phyloP scores from a whole-genome alignment of 2,797 vertebrate species.

The Acestrorhynchus altus region DNA sequence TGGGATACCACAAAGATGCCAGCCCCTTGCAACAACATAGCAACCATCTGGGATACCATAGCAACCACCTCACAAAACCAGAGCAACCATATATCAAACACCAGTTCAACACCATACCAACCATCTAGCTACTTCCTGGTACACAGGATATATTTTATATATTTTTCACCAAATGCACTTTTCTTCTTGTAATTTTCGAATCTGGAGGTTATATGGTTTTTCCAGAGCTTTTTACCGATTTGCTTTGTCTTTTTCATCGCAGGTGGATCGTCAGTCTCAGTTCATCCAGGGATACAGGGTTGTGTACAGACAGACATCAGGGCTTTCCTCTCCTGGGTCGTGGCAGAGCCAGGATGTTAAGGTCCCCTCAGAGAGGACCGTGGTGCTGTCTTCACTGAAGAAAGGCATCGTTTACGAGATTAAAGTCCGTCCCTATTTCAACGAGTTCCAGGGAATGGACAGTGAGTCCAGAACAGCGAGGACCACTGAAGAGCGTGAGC shows the following conservation, averaged over 20 bases:
- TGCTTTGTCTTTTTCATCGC: constrained; percentile 4
- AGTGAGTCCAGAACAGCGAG: constrained; percentile 92
- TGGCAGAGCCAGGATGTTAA: constrained; percentile 96
- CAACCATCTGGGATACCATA: no score
- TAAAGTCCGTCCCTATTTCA: constrained; percentile 97
- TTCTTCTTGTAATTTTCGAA: no score
- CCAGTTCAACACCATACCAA: no score
- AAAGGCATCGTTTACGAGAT: constrained; percentile 96
- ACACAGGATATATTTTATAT: no score
- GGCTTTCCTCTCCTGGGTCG: constrained; percentile 81
- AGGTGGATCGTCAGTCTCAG: constrained; percentile 98
- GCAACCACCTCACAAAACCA: no score
- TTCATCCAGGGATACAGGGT: constrained; percentile 98
- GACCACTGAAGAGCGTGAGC: constrained; percentile 92
- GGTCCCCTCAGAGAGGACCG: constrained; percentile 88
- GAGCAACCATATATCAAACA: no score
- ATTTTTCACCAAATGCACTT: no score
- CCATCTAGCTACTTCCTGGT: no score
- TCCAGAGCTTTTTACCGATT: neutral
- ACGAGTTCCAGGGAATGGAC: constrained; percentile 98
- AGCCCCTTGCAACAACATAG: no score
- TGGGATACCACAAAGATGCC: no score
- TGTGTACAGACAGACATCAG: constrained; percentile 91
- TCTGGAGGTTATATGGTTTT: no score
- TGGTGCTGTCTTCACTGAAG: constrained; percentile 87